Percentiles rank a stretch among this genome's conserved stretches.
Evolutionary conservation across 2,797 vertebrate species (phyloP).

Genomic region (Pangasius krempfi): DNA sequence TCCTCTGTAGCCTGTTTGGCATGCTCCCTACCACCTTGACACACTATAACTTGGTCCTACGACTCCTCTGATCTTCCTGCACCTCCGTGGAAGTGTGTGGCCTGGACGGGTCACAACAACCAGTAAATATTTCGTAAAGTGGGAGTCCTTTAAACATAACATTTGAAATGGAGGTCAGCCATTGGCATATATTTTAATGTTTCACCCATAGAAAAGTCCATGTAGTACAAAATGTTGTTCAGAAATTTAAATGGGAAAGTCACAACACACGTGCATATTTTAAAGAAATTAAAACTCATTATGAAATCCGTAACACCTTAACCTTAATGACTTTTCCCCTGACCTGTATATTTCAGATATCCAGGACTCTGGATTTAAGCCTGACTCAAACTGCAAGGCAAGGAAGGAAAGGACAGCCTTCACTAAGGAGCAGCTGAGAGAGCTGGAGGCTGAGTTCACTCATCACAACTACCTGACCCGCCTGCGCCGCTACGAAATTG

Average conservation of each 20-base stretch:
- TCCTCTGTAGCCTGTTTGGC: slow-evolving; percentile 75
- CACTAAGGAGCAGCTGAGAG: slow-evolving; percentile 94
- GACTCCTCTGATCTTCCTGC: slow-evolving; percentile 53
- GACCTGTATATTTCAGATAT: slow-evolving; percentile 71
- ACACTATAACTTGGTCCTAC: slow-evolving; percentile 51
- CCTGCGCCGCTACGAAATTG: slow-evolving; percentile 95
- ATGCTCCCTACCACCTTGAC: slow-evolving; percentile 52
- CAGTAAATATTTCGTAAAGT: slow-evolving; percentile 50
- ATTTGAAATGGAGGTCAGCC: slow-evolving; percentile 36
- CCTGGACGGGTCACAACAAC: slow-evolving; percentile 50
- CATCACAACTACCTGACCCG: slow-evolving; percentile 98
- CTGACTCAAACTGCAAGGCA: slow-evolving; percentile 85
- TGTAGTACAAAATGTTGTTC: not conserved
- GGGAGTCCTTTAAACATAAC: slow-evolving; percentile 49
- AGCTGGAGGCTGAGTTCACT: slow-evolving; percentile 95
- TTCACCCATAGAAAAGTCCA: not conserved
- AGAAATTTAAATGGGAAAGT: not conserved
- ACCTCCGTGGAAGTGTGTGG: slow-evolving; percentile 51
- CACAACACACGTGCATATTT: not conserved
- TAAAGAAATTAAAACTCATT: not conserved
- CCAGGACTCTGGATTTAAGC: slow-evolving; percentile 77
- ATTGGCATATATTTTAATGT: not conserved
- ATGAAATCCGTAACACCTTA: not conserved
- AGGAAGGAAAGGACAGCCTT: slow-evolving; percentile 96
- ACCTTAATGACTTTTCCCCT: not conserved